Conservation (phyloP, 2,113 vertebrate genomes). For the Thunnus thynnus region DNA sequence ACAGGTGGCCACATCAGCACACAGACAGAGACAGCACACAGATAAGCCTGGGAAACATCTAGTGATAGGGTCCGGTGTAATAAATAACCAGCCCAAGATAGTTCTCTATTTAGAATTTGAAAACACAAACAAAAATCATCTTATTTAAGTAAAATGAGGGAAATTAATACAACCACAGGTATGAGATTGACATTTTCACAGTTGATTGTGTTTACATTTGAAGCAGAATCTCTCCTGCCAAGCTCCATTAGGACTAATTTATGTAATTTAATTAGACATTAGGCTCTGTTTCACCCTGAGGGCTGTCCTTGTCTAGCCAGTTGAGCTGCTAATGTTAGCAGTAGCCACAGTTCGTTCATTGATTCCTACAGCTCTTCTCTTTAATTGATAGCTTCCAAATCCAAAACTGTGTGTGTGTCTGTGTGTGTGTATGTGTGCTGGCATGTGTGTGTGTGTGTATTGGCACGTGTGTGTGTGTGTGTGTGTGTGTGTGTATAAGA, state of each 20-base stretch:
- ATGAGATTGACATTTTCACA: constrained; percentile 65
- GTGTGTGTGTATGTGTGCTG: too few relatives aligned
- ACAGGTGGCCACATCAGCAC: constrained; percentile 44
- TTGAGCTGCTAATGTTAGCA: constrained; percentile 38
- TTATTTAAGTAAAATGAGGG: constrained; percentile 54
- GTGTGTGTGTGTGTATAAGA: too few relatives aligned
- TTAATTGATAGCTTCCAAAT: neutral
- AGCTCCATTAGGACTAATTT: constrained; percentile 62
- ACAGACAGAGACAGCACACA: constrained; percentile 17
- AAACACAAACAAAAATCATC: constrained; percentile 17
- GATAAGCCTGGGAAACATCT: neutral
- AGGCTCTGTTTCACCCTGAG: constrained; percentile 50
- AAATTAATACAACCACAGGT: constrained; percentile 65
- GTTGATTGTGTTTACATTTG: constrained; percentile 70
- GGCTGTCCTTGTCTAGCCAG: constrained; percentile 53
- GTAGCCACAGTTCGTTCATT: constrained; percentile 19
- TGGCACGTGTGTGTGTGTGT: too few relatives aligned
- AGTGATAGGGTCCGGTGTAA: neutral
- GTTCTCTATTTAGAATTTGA: constrained; percentile 23
- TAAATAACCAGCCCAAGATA: constrained; percentile 1
- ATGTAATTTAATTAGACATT: constrained; percentile 68
- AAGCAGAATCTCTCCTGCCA: constrained; percentile 59
- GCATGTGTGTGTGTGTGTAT: too few relatives aligned
- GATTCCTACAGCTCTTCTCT: constrained; percentile 14
- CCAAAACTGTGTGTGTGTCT: too few relatives aligned